A percentile compares a stretch with the other conserved stretches of the same genome.
These are phyloP conservation scores for Monoplex corrugatus DNA, from an alignment of 2,888 invertebrate genomes.

Conservation along the genomic window DNA sequence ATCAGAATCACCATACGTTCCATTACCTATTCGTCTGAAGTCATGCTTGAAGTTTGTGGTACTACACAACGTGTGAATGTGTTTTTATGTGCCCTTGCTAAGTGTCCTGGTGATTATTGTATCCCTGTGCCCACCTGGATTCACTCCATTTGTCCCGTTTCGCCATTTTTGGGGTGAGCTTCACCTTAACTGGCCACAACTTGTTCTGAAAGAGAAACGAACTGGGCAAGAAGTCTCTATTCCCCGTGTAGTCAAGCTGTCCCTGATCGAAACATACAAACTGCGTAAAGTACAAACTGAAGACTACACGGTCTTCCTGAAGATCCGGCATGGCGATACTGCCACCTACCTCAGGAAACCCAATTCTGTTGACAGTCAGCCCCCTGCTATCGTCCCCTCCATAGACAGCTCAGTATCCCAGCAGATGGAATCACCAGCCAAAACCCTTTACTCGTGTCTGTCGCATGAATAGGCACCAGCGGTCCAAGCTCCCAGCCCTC, in stretches of 20 bases:
- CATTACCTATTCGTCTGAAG: background rate
- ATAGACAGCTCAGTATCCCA: no score
- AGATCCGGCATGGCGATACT: background rate
- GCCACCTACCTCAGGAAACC: background rate
- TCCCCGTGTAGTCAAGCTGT: background rate
- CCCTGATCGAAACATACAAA: background rate
- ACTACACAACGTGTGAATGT: background rate
- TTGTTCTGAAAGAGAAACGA: background rate
- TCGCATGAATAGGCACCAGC: no score
- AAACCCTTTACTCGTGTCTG: no score
- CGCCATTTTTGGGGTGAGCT: background rate
- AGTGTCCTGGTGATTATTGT: slow-evolving; percentile 2
- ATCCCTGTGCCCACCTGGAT: background rate
- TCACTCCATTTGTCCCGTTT: background rate
- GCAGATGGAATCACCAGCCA: no score
- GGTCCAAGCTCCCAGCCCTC: no score
- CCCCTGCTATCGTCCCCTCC: no score
- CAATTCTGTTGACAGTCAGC: no score
- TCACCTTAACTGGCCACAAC: background rate
- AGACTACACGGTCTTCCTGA: background rate
- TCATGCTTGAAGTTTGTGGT: background rate
- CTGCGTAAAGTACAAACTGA: background rate
- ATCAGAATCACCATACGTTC: background rate
- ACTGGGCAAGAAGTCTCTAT: background rate
- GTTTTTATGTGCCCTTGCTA: background rate